Base-by-base conservation (phyloP, 2,888 invertebrate species). In the Leucozona laternaria region DNA sequence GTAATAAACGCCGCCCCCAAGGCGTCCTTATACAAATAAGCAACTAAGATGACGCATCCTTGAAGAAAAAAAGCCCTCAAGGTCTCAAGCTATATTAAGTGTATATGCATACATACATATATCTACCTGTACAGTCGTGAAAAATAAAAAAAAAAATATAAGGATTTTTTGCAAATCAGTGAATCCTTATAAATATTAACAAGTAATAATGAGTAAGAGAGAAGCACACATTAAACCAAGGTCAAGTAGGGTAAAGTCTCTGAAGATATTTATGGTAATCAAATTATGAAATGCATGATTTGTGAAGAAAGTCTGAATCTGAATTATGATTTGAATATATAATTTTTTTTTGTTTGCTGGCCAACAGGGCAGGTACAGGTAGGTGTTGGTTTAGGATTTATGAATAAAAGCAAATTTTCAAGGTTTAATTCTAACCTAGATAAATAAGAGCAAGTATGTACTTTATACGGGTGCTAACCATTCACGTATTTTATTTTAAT, bases 161-260 rank as follows among this genome's bases (percentile, higher is more conserved):
- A 57, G 17, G 31, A 64, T 45, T 45, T 45, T 45, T 7, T 45
- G 45, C 5, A 17, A 64, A 13, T 45, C 64, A 17, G 28, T 64
- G 45, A 64, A 64, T 28, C 28, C 45, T 28, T 28, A 31, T 17
- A 64, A 64, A 45, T 45, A 64, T 64, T 45, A 45, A 64, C 17
- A 60, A 58, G 57, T n/a, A 10, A 28, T 43, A 43, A 28, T 43
- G 43, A 62, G 28, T 43, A 13, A 15, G 2, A 17, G 31, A 17
- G 25, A n/a, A 22, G 4, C n/a, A n/a, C 6, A 15, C 62, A 45
- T 25, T 13, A 11, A 17, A 17, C 3, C 37, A 64, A 45, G 64
- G 64, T 45, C 64, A 64, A 45, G 45, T 20, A 22, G 4, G 4
- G 15, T 57, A 15, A 5, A 28, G 28, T 31, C 31, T 7, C 10